A percentile compares a stretch with the other conserved stretches of the same genome.
Conservation (phyloP, 2,797 vertebrate species). For the Mus caroli region DNA sequence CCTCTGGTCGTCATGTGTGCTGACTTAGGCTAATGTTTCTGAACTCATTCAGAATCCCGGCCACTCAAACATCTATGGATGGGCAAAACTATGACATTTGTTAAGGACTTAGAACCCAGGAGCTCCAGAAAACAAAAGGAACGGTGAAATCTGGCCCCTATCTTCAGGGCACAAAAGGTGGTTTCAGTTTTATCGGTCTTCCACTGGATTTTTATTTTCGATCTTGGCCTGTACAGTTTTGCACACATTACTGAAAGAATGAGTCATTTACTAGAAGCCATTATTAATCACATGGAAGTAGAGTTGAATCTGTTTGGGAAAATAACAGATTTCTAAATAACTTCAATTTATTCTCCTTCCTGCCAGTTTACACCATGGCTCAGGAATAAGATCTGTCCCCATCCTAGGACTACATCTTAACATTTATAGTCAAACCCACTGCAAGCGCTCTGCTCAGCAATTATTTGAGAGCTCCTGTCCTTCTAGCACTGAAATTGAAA, state of each 20-base stretch:
- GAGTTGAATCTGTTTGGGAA: conserved; percentile 19
- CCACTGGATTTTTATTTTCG: neutral
- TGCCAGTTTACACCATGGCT: neutral
- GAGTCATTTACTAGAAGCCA: neutral
- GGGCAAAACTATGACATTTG: neutral
- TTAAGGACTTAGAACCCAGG: neutral
- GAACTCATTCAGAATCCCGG: no score
- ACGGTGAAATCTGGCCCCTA: neutral
- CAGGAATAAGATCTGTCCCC: neutral
- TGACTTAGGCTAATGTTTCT: neutral
- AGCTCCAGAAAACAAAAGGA: neutral
- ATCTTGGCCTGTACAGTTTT: neutral
- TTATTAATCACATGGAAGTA: neutral
- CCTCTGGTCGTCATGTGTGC: neutral
- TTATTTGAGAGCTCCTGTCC: neutral
- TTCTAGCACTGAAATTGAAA: neutral
- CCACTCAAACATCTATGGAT: neutral
- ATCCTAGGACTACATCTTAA: neutral
- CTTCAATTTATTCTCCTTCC: neutral
- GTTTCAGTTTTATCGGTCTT: neutral
- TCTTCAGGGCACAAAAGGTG: neutral
- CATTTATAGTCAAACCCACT: neutral
- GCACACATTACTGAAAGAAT: neutral
- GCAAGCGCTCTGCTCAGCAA: neutral
- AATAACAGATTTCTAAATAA: neutral